phyloP scores from a whole-genome alignment of 2,797 vertebrate species.

The Gorsachius magnificus region DNA sequence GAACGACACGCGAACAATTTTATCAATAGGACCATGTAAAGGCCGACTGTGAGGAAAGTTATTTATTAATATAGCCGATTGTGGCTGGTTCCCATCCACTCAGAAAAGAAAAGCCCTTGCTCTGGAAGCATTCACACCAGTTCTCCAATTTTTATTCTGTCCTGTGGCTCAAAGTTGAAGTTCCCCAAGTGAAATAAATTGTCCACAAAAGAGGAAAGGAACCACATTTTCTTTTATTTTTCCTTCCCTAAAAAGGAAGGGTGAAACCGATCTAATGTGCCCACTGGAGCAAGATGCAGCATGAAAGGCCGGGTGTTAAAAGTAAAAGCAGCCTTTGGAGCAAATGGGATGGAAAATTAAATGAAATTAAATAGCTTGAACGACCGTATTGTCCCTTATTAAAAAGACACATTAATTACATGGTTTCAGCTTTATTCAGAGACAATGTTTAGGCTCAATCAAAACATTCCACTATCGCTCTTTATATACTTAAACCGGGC shows the following conservation, averaged over 20 bases:
- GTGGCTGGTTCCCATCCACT: slow-evolving; percentile 92
- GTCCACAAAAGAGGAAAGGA: slow-evolving; percentile 83
- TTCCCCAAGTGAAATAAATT: slow-evolving; percentile 90
- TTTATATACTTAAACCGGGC: slow-evolving; percentile 81
- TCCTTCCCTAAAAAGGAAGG: slow-evolving; percentile 82
- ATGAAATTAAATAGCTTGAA: slow-evolving; percentile 99
- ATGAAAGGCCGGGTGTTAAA: slow-evolving; percentile 88
- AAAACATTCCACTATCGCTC: slow-evolving; percentile 88
- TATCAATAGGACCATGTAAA: slow-evolving; percentile 93
- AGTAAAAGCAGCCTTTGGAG: slow-evolving; percentile 88
- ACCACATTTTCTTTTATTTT: slow-evolving; percentile 89
- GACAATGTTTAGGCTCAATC: slow-evolving; percentile 91
- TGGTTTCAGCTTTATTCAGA: slow-evolving; percentile 90
- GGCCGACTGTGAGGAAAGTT: slow-evolving; percentile 90
- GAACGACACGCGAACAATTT: slow-evolving; percentile 97
- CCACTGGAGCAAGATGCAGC: slow-evolving; percentile 84
- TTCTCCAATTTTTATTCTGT: slow-evolving; percentile 84
- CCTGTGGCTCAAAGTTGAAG: slow-evolving; percentile 86
- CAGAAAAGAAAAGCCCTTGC: slow-evolving; percentile 79
- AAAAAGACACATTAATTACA: slow-evolving; percentile 99
- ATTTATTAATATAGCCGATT: slow-evolving; percentile 97
- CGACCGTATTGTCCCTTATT: slow-evolving; percentile 91
- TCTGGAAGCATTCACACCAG: slow-evolving; percentile 86
- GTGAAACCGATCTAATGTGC: slow-evolving; percentile 90
- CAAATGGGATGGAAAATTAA: slow-evolving; percentile 99